Evolutionary conservation across 2,888 invertebrate genomes (phyloP), one percentile per base, ranked within the genome.

Genomic region (Drosophila mulleri): DNA sequence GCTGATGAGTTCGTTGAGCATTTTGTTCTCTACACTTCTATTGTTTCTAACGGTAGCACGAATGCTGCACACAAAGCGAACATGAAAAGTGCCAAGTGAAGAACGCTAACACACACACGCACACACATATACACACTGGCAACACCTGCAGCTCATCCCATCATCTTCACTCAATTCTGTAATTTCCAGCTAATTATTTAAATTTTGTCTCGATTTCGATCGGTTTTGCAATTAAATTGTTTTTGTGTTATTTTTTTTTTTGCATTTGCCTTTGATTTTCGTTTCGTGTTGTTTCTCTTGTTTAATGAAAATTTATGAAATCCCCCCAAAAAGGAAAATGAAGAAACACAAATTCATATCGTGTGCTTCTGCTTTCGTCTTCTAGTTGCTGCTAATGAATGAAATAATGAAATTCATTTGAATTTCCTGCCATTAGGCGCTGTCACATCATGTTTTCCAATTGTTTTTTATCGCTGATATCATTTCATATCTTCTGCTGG

Each of bases 31-130:
- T 54, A 48, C 16, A 48, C 50, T 59, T 67, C 54, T 54, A 59
- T 48, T 41, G 47, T 63, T 82, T 82, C 78, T 86, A 86, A 86
- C 85, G 85, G 85, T 87, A 85, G 67, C 80, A 63, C 53, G 77
- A 77, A 86, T 72, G 76, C 67, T 65, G 48, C 66, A 57, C 67
- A 66, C 67, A 71, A 65, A 80, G 47, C 60, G 61, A 56, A 62
- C 63, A 23, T 63, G 62, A 74, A 71, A 78, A 63, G 69, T 18
- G 41, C 26, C 48, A 59, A 50, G 59, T 65, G 72, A 59, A 68
- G 62, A 68, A 47, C 18, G 65, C 45, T 60, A 48, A 64, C 26
- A 57, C 44, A 60, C 32, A 42, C 52, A 48, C 44, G 23, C 16
- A 42, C 12, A 42, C 37, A 58, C 45, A 26, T 50, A 44, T 44